Percentiles rank a stretch among this genome's conserved stretches.
Evolutionary conservation across 2,113 vertebrate genomes (phyloP).

Genomic region (Puma concolor): DNA sequence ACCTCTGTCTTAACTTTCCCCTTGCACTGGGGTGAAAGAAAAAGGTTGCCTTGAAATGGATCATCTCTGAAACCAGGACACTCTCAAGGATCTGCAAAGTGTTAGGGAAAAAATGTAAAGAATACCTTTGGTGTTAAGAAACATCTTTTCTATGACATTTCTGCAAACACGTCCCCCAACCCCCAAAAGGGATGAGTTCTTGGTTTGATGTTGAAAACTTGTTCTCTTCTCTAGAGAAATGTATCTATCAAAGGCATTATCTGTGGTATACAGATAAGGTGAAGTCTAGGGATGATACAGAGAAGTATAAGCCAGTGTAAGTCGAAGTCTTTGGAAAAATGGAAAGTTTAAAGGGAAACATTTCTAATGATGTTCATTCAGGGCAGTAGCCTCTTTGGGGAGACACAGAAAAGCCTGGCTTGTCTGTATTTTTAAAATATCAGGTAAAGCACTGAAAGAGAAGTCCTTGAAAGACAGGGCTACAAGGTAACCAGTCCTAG

Average conservation of each 20-base stretch:
- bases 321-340: not conserved
- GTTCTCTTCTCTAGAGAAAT: slow-evolving; percentile 48
- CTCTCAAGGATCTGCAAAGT: not conserved
- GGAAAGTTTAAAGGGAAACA: not conserved
- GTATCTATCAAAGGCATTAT: not conserved
- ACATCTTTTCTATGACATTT: not conserved
- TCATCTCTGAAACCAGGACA: not conserved
- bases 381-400: not conserved
- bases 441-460: not conserved
- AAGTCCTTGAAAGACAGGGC: not conserved
- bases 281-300: not conserved
- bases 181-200: not conserved
- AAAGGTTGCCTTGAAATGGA: not conserved
- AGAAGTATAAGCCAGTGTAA: not conserved
- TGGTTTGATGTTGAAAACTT: not conserved
- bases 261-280: not conserved
- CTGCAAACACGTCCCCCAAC: not conserved
- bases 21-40: not conserved
- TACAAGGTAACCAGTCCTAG: not conserved
- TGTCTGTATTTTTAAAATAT: not conserved
- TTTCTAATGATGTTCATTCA: slow-evolving; percentile 2
- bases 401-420: not conserved
- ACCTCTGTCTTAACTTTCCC: not conserved
- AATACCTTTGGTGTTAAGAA: not conserved
- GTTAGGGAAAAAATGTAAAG: not conserved